Evolutionary conservation across 2,113 vertebrate genomes (phyloP).

Genomic region (Gadus chalcogrammus): DNA sequence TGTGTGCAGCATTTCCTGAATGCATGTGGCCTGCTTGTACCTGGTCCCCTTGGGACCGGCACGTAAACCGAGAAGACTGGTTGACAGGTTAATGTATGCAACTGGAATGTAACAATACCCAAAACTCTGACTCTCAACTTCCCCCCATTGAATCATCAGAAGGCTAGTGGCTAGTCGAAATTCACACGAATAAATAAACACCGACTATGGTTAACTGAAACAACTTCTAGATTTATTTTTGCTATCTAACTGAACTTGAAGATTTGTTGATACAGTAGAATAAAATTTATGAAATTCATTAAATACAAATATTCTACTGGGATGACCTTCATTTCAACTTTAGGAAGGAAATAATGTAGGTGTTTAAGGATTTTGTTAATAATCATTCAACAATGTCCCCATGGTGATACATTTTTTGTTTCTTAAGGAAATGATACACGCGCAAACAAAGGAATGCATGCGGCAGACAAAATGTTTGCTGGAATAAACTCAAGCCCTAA

Average conservation of each 20-base stretch:
- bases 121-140: constrained; percentile 50
- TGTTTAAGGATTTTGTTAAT: background rate
- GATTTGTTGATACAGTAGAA: too few species aligned
- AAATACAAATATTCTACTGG: too few species aligned
- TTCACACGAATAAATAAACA: background rate
- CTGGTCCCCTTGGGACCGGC: constrained; percentile 50
- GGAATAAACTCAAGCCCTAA: constrained; percentile 13
- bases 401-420: too few species aligned
- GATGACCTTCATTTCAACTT: too few species aligned
- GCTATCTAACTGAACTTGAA: too few species aligned
- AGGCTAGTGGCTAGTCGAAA: constrained; percentile 15
- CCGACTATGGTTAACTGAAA: too few species aligned
- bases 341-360: background rate
- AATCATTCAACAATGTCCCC: background rate
- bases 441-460: too few species aligned
- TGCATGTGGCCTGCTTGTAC: constrained; percentile 53
- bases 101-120: constrained; percentile 71
- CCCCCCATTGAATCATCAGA: constrained; percentile 26
- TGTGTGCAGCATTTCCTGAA: constrained; percentile 61
- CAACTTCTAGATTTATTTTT: too few species aligned
- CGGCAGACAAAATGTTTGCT: constrained; percentile 7
- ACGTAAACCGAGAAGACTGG: constrained; percentile 69
- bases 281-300: too few species aligned
- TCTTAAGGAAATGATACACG: too few species aligned
- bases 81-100: constrained; percentile 77